Evolutionary conservation across 1,140 invertebrate species (phyloP).

Genomic region (Carcinoscorpius rotundicauda): DNA sequence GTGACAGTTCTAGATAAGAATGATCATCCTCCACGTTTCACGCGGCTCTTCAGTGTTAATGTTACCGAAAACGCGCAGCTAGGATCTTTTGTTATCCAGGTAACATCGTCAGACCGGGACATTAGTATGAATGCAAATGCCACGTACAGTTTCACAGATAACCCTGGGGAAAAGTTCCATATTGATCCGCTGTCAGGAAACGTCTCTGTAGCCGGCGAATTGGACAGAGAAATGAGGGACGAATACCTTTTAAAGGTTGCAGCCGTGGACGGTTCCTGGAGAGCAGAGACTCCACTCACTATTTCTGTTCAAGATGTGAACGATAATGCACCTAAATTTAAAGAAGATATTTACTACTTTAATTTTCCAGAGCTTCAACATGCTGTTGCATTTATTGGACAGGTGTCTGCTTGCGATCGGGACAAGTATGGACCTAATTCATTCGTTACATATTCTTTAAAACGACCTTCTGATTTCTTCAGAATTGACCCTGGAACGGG

Average conservation of each 20-base stretch:
- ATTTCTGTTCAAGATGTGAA: constrained; percentile 91
- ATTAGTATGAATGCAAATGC: constrained; percentile 76
- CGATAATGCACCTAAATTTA: constrained; percentile 85
- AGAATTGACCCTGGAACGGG: constrained; percentile 79
- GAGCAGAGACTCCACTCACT: constrained; percentile 70
- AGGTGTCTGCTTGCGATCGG: constrained; percentile 71
- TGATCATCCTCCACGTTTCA: constrained; percentile 88
- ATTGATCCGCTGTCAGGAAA: constrained; percentile 80
- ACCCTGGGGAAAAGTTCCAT: constrained; percentile 73
- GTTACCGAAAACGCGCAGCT: constrained; percentile 90
- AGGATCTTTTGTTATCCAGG: constrained; percentile 79
- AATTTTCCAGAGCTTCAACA: constrained; percentile 76
- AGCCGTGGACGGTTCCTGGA: constrained; percentile 78
- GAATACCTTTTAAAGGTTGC: constrained; percentile 79
- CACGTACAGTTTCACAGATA: constrained; percentile 74
- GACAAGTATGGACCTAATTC: constrained; percentile 92
- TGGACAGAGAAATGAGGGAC: constrained; percentile 80
- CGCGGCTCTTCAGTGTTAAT: constrained; percentile 79
- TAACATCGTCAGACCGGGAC: constrained; percentile 83
- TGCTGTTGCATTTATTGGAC: constrained; percentile 66
- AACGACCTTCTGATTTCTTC: constrained; percentile 81
- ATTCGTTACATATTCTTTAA: constrained; percentile 76
- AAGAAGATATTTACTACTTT: constrained; percentile 72
- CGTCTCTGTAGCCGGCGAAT: constrained; percentile 67
- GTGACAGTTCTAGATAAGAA: constrained; percentile 82